Evolutionary conservation across 1,140 invertebrate species (phyloP), one percentile per base, ranked within the genome.

Genomic region (Pogonognathellus flavescens): DNA sequence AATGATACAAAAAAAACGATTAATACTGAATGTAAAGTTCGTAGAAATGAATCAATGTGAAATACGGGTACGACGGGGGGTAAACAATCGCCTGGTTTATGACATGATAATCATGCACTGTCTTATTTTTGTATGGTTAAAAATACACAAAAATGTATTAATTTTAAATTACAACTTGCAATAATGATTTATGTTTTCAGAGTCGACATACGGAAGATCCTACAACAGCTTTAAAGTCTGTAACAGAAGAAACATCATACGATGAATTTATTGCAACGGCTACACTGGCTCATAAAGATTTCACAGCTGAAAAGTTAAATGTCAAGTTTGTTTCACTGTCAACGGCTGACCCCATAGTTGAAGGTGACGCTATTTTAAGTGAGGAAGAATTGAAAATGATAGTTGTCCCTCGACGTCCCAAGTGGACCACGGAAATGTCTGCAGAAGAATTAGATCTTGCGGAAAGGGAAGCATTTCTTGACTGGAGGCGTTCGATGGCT

Each of bases 211-310:
- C 49, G 41, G 87, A 84, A 49, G 87, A 89, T 49, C 25, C 57
- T 22, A 84, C 85, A 13, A 53, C 25, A 13, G 85, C 57, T 91
- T 91, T 98, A 4, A 94, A 96, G 89, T 99, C 97, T 0, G 95
- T 99, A 0, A 99, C 98, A 0, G 97, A 99, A 90, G 96, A 99
- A 90, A 97, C 94, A 81, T 97, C 96, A 20, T 94, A 99, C 85
- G 96, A 99, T 92, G 98, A 99, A 89, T 99, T 99, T 90, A 91
- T 99, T 0, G 94, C 95, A 0, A 99, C 96, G 1, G 98, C 98
- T 9, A 94, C 98, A 91, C 91, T 99, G 62, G 97, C 98, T 4
- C 96, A 96, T 31, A 96, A 95, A 9, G 97, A 99, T 90, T 99
- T 99, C 66, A 93, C 95, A 90, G 94, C 95, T 20, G 97, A 98